phyloP scores from a whole-genome alignment of 2,888 invertebrate genomes.

The Tipula lateralis region DNA sequence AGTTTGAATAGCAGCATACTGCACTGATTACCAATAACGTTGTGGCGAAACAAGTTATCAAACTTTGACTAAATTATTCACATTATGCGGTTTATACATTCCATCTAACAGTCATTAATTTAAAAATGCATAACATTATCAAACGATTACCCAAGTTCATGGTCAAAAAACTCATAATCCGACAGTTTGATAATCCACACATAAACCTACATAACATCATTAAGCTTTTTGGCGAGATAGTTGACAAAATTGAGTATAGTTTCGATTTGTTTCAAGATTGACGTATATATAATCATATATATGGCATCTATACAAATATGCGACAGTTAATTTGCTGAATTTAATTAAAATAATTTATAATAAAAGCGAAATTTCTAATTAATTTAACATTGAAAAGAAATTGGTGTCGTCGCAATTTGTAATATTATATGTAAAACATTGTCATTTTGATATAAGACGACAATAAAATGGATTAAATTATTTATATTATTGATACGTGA shows the following conservation, averaged over 20 bases:
- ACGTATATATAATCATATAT: not conserved
- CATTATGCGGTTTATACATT: no score
- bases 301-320: not conserved
- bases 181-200: not conserved
- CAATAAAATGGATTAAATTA: not conserved
- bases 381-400: not conserved
- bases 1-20: no score
- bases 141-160: not conserved
- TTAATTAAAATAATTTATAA: not conserved
- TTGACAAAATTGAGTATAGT: not conserved
- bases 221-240: not conserved
- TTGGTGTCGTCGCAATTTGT: not conserved
- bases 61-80: no score
- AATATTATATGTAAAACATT: not conserved
- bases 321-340: not conserved
- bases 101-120: no score
- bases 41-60: no score
- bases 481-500: not conserved
- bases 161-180: not conserved
- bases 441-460: not conserved
- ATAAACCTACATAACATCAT: not conserved
- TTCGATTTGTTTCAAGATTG: not conserved
- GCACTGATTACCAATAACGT: no score
- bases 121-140: not conserved
- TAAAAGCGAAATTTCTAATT: constrained; percentile 2